Conservation (phyloP, 2,888 invertebrate species). For the Meteorus cinctellus region DNA sequence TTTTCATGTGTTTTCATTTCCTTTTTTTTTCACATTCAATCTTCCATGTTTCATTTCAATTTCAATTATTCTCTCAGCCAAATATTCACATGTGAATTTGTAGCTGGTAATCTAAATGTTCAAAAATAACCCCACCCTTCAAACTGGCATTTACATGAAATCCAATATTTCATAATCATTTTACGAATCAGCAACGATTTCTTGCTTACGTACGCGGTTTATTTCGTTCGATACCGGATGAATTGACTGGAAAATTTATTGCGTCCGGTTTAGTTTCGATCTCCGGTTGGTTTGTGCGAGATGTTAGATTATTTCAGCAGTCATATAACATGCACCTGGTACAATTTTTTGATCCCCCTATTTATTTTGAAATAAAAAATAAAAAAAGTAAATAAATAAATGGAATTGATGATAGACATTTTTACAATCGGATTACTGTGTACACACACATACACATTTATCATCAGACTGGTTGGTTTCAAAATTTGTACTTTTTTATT, state of each 20-base stretch:
- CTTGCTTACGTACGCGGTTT: constrained; percentile 30
- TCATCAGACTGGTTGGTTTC: not conserved
- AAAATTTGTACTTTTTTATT: not conserved
- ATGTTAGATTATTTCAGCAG: constrained; percentile 39
- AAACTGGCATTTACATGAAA: not conserved
- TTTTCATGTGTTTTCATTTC: not conserved
- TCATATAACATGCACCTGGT: constrained; percentile 2
- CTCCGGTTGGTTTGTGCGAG: constrained; percentile 28
- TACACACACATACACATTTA: not conserved
- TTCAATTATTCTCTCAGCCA: not conserved
- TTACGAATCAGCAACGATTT: constrained; percentile 13
- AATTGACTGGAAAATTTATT: constrained; percentile 46
- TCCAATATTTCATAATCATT: constrained; percentile 17
- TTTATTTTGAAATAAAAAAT: not conserved
- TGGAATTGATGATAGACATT: constrained; percentile 5
- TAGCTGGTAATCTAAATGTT: not conserved
- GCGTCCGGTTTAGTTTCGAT: constrained; percentile 44
- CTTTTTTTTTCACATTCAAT: not conserved
- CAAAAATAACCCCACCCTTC: not conserved
- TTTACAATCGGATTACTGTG: constrained; percentile 26
- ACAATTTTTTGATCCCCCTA: not conserved
- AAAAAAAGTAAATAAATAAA: constrained; percentile 20
- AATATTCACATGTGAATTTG: not conserved
- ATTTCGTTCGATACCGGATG: constrained; percentile 31
- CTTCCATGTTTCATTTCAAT: not conserved